Base-by-base conservation (phyloP, 2,113 vertebrate species). In the Sula dactylatra region DNA sequence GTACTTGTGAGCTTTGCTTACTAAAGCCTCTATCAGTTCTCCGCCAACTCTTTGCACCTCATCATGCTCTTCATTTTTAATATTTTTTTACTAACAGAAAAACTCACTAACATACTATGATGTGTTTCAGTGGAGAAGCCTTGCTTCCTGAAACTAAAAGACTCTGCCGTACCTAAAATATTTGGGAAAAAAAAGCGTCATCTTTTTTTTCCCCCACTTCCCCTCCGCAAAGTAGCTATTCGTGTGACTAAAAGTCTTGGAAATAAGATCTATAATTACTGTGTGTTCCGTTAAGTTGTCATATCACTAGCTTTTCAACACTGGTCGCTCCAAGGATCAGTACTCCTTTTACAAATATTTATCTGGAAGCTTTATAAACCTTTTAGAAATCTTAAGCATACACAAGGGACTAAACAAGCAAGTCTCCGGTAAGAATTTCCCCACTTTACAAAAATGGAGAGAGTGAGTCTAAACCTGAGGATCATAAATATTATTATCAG, bases 401-500 rank as follows among this genome's bases (percentile, higher is more conserved):
- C 47, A 29, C 29, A 62, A 76, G 49, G 36, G 58, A n/a, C 49
- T 88, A 82, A 88, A 93, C 11, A 73, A 82, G 36, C 49, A 58
- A 66, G 49, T 58, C 42, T 36, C 49, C 67, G 31, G 47, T 17
- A 62, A 91, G 61, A 83, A 73, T 67, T 66, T 45, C 45, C 20
- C 45, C 25, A 42, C 65, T 90, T 54, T n/a, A 71, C 6, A 90
- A 65, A 86, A 82, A 67, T 6, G 6, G 45, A 90, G 18, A 78
- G 25, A 67, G 34, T 10, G 6, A 83, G n/a, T 77, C 34, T 86
- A 69, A 87, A 76, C 34, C 21, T 73, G 25, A 82, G 45, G 73
- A 58, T 78, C 45, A 54, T 73, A 82, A 95, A 85, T 58, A 82
- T 79, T 85, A 67, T 84, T 72, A 84, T 86, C n/a, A 69, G 21